Conservation (phyloP, 2,888 invertebrate genomes). For the Carcina quercana region DNA sequence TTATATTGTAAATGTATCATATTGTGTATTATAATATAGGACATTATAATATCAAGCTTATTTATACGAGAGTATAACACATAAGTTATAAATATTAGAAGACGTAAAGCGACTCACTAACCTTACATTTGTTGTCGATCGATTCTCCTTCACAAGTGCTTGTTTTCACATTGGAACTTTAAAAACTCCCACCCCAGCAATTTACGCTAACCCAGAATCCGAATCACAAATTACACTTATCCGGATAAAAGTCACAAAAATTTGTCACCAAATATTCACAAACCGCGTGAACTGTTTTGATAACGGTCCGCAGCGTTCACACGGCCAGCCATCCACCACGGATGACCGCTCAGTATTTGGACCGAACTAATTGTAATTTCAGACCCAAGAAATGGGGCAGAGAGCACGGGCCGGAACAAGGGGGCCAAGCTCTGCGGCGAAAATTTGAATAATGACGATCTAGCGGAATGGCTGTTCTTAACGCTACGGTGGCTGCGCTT, state of each 20-base stretch:
- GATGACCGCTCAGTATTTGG: conserved; percentile 65
- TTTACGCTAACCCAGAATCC: too few species aligned
- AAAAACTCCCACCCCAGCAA: too few species aligned
- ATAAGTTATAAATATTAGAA: too few species aligned
- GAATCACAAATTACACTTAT: conserved; percentile 1
- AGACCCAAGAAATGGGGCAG: conserved; percentile 66
- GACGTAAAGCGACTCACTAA: too few species aligned
- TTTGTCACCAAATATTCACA: conserved; percentile 5
- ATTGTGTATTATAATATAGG: too few species aligned
- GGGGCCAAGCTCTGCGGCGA: conserved; percentile 69
- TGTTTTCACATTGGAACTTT: too few species aligned
- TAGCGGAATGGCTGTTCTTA: conserved; percentile 66
- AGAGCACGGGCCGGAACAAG: conserved; percentile 68
- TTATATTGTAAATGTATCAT: too few species aligned
- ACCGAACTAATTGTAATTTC: conserved; percentile 69
- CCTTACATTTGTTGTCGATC: too few species aligned
- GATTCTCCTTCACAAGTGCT: too few species aligned
- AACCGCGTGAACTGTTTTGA: conserved; percentile 50
- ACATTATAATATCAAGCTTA: too few species aligned
- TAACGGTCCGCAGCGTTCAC: conserved; percentile 68
- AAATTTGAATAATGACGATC: conserved; percentile 71
- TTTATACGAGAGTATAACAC: too few species aligned
- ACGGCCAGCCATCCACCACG: conserved; percentile 67
- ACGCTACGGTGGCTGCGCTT: conserved; percentile 56
- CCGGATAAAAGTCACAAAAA: background rate